A percentile compares a stretch with the other conserved stretches of the same genome.
These are phyloP conservation scores for Nycticorax nycticorax DNA, from an alignment of 2,113 vertebrate genomes.

Conservation along the genomic window DNA sequence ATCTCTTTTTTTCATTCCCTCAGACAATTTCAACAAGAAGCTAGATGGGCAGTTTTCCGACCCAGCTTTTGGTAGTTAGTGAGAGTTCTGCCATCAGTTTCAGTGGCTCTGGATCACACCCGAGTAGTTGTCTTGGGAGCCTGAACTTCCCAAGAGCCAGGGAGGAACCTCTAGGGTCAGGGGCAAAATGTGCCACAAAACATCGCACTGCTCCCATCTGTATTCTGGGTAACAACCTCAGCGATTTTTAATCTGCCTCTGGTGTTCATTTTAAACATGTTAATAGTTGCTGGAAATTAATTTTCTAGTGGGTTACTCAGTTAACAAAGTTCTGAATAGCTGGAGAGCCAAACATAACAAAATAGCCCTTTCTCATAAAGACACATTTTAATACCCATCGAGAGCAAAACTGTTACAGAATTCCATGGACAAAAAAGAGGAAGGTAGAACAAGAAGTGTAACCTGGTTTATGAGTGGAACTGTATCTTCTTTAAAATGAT, in stretches of 20 bases:
- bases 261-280: background rate
- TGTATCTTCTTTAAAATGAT: background rate
- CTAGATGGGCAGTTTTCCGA: background rate
- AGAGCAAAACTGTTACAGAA: background rate
- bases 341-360: background rate
- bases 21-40: background rate
- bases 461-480: background rate
- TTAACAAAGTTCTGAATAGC: background rate
- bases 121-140: background rate
- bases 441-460: background rate
- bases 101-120: background rate
- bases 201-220: accelerated
- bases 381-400: background rate
- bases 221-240: background rate
- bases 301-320: background rate
- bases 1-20: background rate
- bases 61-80: background rate
- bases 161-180: background rate
- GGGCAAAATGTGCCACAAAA: background rate
- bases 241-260: background rate
- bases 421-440: background rate
- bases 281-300: background rate
- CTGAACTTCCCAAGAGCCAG: background rate
- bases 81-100: background rate
- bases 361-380: background rate